Evolutionary conservation across 2,797 vertebrate genomes (phyloP).

Genomic region (Takifugu ocellatus): DNA sequence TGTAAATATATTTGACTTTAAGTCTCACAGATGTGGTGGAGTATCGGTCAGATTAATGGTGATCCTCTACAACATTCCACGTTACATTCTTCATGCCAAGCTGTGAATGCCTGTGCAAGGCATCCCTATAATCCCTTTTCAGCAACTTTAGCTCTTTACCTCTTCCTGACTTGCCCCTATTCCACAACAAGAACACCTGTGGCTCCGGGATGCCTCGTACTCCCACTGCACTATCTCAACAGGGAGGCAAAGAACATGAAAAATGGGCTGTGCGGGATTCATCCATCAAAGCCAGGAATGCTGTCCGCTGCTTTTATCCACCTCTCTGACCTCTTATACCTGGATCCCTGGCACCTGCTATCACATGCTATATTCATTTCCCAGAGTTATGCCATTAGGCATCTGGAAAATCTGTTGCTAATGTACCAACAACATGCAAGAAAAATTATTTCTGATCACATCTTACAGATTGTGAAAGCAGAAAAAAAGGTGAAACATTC

Average conservation of each 20-base stretch:
- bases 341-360: constrained; percentile 39
- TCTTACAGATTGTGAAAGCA: too few species aligned
- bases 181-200: constrained; percentile 55
- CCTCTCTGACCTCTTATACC: constrained; percentile 38
- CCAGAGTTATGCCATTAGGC: constrained; percentile 28
- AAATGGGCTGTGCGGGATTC: constrained; percentile 50
- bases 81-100: not conserved
- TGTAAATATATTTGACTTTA: too few species aligned
- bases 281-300: constrained; percentile 68
- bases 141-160: constrained; percentile 24
- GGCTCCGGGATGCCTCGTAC: constrained; percentile 31
- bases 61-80: not conserved
- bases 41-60: not conserved
- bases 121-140: constrained; percentile 13
- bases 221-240: constrained; percentile 29
- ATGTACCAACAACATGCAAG: constrained; percentile 12
- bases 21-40: not conserved
- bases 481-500: too few species aligned
- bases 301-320: constrained; percentile 41
- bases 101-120: constrained; percentile 1
- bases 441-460: constrained; percentile 1
- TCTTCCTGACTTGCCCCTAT: constrained; percentile 10
- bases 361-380: constrained; percentile 37
- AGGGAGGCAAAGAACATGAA: constrained; percentile 52
- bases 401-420: constrained; percentile 6